Evolutionary conservation across 2,888 invertebrate species (phyloP).

Genomic region (Lycocerus yunnanus): DNA sequence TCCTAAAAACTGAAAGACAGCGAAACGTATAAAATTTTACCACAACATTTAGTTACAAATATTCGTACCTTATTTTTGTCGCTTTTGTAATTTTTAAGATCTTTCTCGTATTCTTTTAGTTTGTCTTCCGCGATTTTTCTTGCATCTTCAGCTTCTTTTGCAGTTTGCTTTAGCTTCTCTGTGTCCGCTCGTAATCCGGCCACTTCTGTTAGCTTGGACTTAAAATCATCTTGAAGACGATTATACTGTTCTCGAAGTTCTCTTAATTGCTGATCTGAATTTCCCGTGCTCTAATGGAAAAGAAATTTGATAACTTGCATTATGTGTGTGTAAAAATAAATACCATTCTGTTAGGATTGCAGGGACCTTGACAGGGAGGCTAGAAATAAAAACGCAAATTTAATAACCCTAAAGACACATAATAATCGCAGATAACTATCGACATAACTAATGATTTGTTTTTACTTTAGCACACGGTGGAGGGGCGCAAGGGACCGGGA

Average conservation of each 20-base stretch:
- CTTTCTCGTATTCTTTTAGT: conserved; percentile 62
- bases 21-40: neutral
- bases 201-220: conserved; percentile 70
- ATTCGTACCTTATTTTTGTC: conserved; percentile 41
- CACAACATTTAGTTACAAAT: neutral
- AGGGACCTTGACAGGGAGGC: conserved; percentile 43
- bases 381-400: neutral
- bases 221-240: conserved; percentile 69
- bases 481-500: conserved; percentile 44
- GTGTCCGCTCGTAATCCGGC: conserved; percentile 59
- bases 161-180: conserved; percentile 56
- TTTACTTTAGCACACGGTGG: conserved; percentile 39
- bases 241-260: conserved; percentile 65
- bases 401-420: too few species aligned
- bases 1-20: conserved; percentile 48
- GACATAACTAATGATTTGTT: too few species aligned
- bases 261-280: conserved; percentile 62
- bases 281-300: conserved; percentile 41
- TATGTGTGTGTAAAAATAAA: neutral
- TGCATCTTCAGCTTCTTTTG: conserved; percentile 52
- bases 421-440: too few species aligned
- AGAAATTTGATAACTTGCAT: neutral
- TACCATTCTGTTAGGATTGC: conserved; percentile 30
- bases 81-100: conserved; percentile 50
- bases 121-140: conserved; percentile 65